Conservation (phyloP, 2,113 vertebrate genomes). For the Orycteropus afer region DNA sequence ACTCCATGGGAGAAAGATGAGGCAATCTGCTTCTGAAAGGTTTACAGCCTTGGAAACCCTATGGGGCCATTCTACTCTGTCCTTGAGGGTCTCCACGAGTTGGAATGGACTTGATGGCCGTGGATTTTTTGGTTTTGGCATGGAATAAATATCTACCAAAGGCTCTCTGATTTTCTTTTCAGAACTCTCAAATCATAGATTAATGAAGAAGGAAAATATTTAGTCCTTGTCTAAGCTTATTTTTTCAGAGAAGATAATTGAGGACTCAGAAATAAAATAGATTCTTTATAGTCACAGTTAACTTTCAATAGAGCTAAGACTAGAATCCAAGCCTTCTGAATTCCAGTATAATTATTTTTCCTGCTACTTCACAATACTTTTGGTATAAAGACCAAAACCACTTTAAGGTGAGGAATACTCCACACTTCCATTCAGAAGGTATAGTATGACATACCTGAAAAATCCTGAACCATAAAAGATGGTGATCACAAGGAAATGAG, state of each 20-base stretch:
- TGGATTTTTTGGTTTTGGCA: too few species aligned
- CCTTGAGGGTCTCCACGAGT: too few species aligned
- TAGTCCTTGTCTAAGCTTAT: not conserved
- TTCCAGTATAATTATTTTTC: not conserved
- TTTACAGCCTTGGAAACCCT: too few species aligned
- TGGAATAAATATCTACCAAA: slow-evolving; percentile 14
- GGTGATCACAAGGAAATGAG: slow-evolving; percentile 71
- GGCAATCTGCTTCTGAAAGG: too few species aligned
- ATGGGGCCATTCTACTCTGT: too few species aligned
- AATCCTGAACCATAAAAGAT: slow-evolving; percentile 54
- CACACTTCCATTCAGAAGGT: not conserved
- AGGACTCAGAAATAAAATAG: not conserved
- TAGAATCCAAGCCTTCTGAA: not conserved
- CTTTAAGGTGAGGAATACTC: not conserved
- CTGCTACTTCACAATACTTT: not conserved
- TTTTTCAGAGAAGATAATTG: not conserved
- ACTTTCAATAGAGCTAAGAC: not conserved
- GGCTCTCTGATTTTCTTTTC: not conserved
- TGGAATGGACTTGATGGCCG: too few species aligned
- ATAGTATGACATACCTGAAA: slow-evolving; percentile 41
- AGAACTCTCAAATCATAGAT: not conserved
- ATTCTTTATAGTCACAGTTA: not conserved
- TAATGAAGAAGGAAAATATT: slow-evolving; percentile 2
- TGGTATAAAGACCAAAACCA: not conserved
- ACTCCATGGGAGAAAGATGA: too few species aligned